Evolutionary conservation across 2,888 invertebrate genomes (phyloP).

Genomic region (Aporophyla lueneburgensis): DNA sequence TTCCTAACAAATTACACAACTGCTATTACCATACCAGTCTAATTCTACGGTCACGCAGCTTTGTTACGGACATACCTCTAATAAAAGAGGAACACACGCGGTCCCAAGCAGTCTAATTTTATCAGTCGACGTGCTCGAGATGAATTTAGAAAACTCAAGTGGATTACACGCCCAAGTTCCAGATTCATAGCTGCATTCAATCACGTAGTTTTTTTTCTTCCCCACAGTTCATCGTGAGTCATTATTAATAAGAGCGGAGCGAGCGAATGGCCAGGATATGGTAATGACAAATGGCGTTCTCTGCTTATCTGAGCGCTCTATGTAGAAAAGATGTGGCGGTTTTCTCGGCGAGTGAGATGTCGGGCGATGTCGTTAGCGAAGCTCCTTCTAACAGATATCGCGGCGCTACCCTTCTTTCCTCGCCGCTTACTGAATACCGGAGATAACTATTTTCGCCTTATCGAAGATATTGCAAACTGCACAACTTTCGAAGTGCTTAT

Average conservation of each 20-base stretch:
- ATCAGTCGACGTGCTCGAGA: slow-evolving; percentile 73
- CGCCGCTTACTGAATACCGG: slow-evolving; percentile 70
- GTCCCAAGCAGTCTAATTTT: slow-evolving; percentile 75
- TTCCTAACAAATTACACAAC: slow-evolving; percentile 75
- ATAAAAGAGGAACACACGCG: slow-evolving; percentile 72
- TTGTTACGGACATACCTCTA: slow-evolving; percentile 71
- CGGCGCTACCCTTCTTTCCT: slow-evolving; percentile 71
- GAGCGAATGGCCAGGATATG: slow-evolving; percentile 75
- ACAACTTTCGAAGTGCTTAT: slow-evolving; percentile 65
- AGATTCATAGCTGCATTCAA: slow-evolving; percentile 62
- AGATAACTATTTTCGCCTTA: slow-evolving; percentile 79
- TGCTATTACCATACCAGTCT: slow-evolving; percentile 75
- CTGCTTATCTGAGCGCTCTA: slow-evolving; percentile 78
- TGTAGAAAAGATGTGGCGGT: slow-evolving; percentile 80
- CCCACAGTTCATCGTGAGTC: slow-evolving; percentile 39
- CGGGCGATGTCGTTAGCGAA: slow-evolving; percentile 77
- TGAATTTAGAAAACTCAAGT: slow-evolving; percentile 73
- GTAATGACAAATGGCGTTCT: slow-evolving; percentile 83
- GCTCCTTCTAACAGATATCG: slow-evolving; percentile 80
- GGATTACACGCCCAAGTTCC: slow-evolving; percentile 67
- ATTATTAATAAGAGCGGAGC: slow-evolving; percentile 61
- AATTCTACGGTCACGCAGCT: slow-evolving; percentile 77
- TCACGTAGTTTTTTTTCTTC: slow-evolving; percentile 61
- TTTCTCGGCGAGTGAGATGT: slow-evolving; percentile 80
- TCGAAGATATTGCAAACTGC: slow-evolving; percentile 72